These are phyloP conservation scores for Diorhabda carinulata DNA, from an alignment of 1,140 invertebrate genomes.

Conservation along the genomic window DNA sequence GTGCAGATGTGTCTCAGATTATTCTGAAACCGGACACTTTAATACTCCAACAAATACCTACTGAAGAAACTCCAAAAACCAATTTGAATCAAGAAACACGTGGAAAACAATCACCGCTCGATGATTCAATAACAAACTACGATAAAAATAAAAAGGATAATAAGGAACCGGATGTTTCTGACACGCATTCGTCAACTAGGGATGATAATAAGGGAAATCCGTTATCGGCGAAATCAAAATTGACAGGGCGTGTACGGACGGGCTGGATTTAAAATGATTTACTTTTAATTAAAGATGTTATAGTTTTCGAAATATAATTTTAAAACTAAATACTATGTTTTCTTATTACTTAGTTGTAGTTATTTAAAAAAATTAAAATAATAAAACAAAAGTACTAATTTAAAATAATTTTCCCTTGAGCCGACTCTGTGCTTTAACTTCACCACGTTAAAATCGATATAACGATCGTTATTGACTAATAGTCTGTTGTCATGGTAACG, in stretches of 20 bases:
- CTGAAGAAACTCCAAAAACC: not conserved
- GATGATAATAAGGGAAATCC: slow-evolving; percentile 4
- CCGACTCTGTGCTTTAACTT: no score
- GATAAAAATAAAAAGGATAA: slow-evolving; percentile 18
- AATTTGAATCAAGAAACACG: not conserved
- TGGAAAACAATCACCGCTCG: not conserved
- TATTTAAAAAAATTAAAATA: no score
- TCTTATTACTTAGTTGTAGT: no score
- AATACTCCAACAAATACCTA: no score
- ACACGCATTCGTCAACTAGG: not conserved
- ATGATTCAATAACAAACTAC: slow-evolving; percentile 4
- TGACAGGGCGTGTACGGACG: slow-evolving; percentile 31
- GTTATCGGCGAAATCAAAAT: slow-evolving; percentile 30
- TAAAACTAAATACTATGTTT: no score
- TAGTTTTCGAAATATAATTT: not conserved
- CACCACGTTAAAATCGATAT: no score
- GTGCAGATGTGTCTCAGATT: not conserved
- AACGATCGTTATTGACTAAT: no score
- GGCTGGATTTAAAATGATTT: slow-evolving; percentile 35
- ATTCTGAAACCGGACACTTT: not conserved
- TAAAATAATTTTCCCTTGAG: no score
- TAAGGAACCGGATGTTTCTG: slow-evolving; percentile 11
- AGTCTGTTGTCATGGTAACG: no score
- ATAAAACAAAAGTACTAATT: no score
- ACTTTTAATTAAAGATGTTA: not conserved